Evolutionary conservation across 1,140 invertebrate genomes (phyloP).

Genomic region (Lutraria rhynchaena): DNA sequence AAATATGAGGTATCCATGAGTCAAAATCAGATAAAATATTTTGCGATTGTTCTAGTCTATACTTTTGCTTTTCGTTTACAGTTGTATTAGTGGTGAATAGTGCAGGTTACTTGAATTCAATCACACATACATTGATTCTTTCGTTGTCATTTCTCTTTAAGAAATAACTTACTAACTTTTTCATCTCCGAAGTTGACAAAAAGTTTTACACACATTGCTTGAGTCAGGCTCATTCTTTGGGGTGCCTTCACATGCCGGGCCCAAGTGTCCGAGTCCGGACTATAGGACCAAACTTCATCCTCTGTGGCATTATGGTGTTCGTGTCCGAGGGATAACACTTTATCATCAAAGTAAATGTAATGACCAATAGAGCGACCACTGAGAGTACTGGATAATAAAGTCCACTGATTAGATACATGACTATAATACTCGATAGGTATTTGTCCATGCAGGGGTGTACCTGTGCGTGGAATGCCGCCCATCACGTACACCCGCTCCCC

Average conservation of each 20-base stretch:
- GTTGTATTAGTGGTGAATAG: no score
- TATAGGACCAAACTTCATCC: conserved; percentile 80
- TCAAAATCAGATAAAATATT: no score
- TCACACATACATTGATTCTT: conserved; percentile 37
- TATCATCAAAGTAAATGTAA: conserved; percentile 75
- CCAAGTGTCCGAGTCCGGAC: conserved; percentile 75
- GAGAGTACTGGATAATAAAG: conserved; percentile 78
- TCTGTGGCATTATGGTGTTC: conserved; percentile 80
- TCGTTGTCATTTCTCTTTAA: conserved; percentile 71
- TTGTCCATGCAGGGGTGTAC: conserved; percentile 76
- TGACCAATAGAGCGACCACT: conserved; percentile 80
- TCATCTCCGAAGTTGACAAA: conserved; percentile 80
- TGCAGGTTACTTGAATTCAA: conserved; percentile 12
- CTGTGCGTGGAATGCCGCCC: conserved; percentile 78
- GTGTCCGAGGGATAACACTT: conserved; percentile 79
- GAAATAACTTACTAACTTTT: conserved; percentile 74
- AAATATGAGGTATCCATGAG: no score
- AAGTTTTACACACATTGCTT: conserved; percentile 74
- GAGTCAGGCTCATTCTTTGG: conserved; percentile 76
- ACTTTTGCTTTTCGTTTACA: no score
- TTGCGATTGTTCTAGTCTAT: no score
- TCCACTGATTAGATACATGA: conserved; percentile 78
- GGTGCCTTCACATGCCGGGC: conserved; percentile 78
- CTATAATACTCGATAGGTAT: conserved; percentile 80
- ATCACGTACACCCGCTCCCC: conserved; percentile 76